These are phyloP conservation scores for Habrosyne pyritoides DNA, from an alignment of 2,888 invertebrate species.

Conservation along the genomic window DNA sequence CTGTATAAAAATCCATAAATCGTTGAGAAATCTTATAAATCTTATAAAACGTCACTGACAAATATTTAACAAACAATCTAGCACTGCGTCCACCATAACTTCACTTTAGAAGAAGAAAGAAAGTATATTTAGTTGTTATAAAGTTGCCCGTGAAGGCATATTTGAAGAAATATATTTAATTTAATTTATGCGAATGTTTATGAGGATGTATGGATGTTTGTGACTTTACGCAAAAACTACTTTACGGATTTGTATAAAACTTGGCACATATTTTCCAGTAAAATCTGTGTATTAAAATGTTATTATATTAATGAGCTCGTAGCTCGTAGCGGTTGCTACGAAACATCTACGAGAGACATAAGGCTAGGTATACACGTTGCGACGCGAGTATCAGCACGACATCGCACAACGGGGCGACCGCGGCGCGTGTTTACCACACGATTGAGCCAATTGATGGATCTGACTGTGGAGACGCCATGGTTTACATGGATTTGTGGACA, in stretches of 20 bases:
- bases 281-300: background rate
- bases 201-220: too few relatives aligned
- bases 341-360: background rate
- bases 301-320: background rate
- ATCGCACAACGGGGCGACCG: slow-evolving; percentile 46
- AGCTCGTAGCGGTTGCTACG: background rate
- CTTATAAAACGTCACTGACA: slow-evolving; percentile 20
- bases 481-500: background rate
- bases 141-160: too few relatives aligned
- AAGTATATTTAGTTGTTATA: too few relatives aligned
- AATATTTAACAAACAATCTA: slow-evolving; percentile 25
- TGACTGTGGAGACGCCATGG: slow-evolving; percentile 23
- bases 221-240: too few relatives aligned
- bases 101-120: too few relatives aligned
- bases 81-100: background rate
- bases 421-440: slow-evolving; percentile 67
- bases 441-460: slow-evolving; percentile 65
- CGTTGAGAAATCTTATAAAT: too few relatives aligned
- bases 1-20: too few relatives aligned
- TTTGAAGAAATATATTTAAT: too few relatives aligned
- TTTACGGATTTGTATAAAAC: too few relatives aligned
- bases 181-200: too few relatives aligned
- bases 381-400: slow-evolving; percentile 15
- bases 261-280: too few relatives aligned
- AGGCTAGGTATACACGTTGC: slow-evolving; percentile 18